Evolutionary conservation across 2,113 vertebrate genomes (phyloP).

Genomic region (Gyps fulvus): DNA sequence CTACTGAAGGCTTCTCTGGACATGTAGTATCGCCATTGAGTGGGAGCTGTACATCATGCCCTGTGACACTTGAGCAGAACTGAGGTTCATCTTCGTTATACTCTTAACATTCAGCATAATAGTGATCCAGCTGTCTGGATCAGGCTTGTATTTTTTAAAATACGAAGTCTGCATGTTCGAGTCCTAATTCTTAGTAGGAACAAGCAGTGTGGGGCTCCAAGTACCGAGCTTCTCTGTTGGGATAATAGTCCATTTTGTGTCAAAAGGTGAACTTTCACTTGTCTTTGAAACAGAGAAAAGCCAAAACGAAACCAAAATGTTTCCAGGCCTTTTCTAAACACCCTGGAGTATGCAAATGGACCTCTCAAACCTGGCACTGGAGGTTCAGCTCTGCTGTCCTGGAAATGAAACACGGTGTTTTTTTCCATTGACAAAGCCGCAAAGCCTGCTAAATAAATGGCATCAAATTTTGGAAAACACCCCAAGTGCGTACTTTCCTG

Average conservation of each 20-base stretch:
- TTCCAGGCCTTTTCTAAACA: neutral
- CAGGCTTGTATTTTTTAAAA: too few relatives aligned
- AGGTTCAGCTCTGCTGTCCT: too few relatives aligned
- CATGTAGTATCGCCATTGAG: rapidly evolving
- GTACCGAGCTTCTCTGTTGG: neutral
- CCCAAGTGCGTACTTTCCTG: neutral
- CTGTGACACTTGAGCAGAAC: neutral
- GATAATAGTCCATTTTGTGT: rapidly evolving
- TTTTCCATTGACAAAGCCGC: neutral
- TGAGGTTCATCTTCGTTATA: neutral
- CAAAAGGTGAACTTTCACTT: neutral
- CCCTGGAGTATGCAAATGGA: neutral
- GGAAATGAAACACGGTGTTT: too few relatives aligned
- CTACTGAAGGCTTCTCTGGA: neutral
- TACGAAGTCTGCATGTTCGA: rapidly evolving
- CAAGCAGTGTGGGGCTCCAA: neutral
- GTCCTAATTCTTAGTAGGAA: neutral
- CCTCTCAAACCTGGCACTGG: neutral
- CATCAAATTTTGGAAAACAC: neutral
- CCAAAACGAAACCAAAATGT: neutral
- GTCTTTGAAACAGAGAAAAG: neutral
- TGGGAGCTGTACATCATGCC: neutral
- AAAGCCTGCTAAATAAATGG: neutral
- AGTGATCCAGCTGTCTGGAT: neutral
- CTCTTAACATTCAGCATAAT: neutral